Conservation (phyloP, 2,888 invertebrate species). For the Crepidodera aurea region DNA sequence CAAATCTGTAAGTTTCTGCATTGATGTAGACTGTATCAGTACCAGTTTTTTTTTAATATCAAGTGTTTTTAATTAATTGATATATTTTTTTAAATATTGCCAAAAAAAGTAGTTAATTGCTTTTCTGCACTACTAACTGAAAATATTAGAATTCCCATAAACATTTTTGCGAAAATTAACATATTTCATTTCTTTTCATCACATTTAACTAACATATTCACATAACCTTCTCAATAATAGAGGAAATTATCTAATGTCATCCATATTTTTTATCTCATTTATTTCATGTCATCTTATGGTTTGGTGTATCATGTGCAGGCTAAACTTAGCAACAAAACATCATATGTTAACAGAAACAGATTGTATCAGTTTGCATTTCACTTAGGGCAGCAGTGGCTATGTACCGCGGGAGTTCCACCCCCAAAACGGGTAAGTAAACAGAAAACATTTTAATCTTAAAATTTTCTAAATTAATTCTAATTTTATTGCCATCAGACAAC, state of each 20-base stretch:
- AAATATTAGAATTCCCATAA: too few species aligned
- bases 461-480: not conserved
- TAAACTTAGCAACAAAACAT: constrained; percentile 63
- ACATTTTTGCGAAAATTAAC: not conserved
- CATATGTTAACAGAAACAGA: constrained; percentile 61
- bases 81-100: too few species aligned
- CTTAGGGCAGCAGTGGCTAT: constrained; percentile 87
- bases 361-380: constrained; percentile 75
- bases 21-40: not conserved
- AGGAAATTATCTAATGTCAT: not conserved
- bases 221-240: too few species aligned
- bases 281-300: constrained; percentile 53
- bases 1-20: constrained; percentile 65
- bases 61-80: too few species aligned
- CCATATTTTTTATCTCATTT: constrained; percentile 34
- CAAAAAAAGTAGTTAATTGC: too few species aligned
- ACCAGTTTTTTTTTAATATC: too few species aligned
- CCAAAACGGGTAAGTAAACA: constrained; percentile 68
- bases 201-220: too few species aligned
- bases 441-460: not conserved
- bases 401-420: constrained; percentile 66
- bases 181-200: too few species aligned
- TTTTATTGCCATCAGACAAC: too few species aligned
- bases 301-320: constrained; percentile 67
- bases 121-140: too few species aligned